phyloP scores from a whole-genome alignment of 2,797 vertebrate species.

The Avahi laniger region DNA sequence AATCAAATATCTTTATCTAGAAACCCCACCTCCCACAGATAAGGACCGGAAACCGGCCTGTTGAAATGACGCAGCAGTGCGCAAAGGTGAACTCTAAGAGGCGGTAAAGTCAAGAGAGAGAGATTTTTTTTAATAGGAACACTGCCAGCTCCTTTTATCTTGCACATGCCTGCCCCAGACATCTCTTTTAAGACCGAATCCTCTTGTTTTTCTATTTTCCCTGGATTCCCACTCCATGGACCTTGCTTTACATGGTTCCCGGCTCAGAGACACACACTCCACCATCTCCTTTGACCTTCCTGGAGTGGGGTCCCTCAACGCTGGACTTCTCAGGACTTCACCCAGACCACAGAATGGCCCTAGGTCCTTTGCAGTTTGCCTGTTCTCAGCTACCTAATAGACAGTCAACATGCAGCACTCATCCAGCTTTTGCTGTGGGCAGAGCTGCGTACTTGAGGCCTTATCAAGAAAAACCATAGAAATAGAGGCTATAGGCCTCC shows the following conservation, averaged over 20 bases:
- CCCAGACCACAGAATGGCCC: background rate
- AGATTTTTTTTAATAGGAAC: background rate
- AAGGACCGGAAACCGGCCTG: constrained; percentile 54
- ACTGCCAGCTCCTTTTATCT: background rate
- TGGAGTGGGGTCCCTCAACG: background rate
- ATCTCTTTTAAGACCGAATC: background rate
- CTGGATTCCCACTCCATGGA: background rate
- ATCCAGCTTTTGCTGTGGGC: background rate
- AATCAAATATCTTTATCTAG: constrained; percentile 51
- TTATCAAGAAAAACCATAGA: background rate
- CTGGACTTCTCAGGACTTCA: background rate
- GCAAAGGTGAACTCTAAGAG: constrained; percentile 10
- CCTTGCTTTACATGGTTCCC: background rate
- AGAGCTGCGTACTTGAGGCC: background rate
- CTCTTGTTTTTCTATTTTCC: background rate
- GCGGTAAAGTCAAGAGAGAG: background rate
- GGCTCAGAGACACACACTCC: background rate
- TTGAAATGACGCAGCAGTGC: background rate
- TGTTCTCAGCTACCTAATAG: background rate
- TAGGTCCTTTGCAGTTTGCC: background rate
- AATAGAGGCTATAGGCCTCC: background rate
- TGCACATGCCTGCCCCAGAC: background rate
- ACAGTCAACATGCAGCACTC: background rate
- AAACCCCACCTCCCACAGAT: constrained; percentile 70
- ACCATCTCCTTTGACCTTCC: background rate